These are phyloP conservation scores for Triplophysa bombifrons DNA, from an alignment of 2,797 vertebrate genomes.

Conservation along the genomic window DNA sequence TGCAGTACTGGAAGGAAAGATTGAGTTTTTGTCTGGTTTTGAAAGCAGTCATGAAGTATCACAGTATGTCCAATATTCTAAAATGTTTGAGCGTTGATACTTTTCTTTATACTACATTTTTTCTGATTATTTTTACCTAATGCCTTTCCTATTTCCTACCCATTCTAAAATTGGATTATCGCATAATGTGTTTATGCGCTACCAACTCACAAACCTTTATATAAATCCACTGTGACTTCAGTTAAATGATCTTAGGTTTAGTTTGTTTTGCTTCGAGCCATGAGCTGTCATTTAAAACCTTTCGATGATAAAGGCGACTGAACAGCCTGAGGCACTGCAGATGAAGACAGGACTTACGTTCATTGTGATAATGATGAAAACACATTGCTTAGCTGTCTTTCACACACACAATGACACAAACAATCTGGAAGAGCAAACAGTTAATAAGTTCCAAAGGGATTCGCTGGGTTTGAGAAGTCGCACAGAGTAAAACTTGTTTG, in stretches of 20 bases:
- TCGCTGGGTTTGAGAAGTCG: conserved; percentile 4
- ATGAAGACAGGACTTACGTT: conserved; percentile 1
- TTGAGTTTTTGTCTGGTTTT: neutral
- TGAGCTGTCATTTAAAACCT: neutral
- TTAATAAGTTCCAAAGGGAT: conserved; percentile 50
- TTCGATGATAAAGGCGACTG: neutral
- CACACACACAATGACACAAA: conserved; percentile 18
- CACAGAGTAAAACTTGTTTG: conserved; percentile 21
- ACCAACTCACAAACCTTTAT: neutral
- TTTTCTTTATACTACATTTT: neutral
- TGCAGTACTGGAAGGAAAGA: neutral
- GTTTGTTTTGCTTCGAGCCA: neutral
- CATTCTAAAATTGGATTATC: neutral
- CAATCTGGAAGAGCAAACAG: conserved; percentile 39
- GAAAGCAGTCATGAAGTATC: neutral
- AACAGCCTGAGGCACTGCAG: conserved; percentile 12
- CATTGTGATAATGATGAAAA: conserved; percentile 31
- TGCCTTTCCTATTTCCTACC: neutral
- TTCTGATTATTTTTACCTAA: neutral
- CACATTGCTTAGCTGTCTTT: neutral
- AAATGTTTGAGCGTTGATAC: neutral
- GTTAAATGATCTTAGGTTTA: neutral
- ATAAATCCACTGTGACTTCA: neutral
- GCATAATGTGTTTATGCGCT: neutral
- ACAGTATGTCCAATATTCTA: neutral